phyloP scores from a whole-genome alignment of 2,888 invertebrate species.

The Metallyticus violacea region DNA sequence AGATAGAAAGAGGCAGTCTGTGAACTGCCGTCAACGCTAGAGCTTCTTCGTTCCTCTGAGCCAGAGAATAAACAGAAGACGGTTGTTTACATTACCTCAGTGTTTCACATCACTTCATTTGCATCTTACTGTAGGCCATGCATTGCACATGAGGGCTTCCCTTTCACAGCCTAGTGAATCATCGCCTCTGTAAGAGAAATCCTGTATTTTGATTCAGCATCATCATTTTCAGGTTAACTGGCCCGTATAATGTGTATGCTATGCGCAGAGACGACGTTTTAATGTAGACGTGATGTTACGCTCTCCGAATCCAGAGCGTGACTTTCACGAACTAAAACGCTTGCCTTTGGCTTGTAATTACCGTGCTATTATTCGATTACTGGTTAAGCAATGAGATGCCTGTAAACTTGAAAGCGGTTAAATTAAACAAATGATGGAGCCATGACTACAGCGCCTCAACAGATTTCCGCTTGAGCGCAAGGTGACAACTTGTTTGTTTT shows the following conservation, averaged over 20 bases:
- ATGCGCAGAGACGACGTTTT: no score
- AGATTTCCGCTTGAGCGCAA: no score
- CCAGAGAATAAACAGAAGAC: neutral
- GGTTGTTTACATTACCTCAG: neutral
- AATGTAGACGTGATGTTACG: no score
- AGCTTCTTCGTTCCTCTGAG: neutral
- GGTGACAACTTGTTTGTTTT: no score
- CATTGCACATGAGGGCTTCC: neutral
- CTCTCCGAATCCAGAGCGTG: no score
- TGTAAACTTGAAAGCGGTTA: neutral
- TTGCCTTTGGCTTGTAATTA: no score
- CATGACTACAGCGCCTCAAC: no score
- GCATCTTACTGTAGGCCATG: neutral
- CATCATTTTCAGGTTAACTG: neutral
- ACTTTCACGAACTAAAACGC: neutral
- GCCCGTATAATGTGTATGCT: neutral
- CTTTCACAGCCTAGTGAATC: no score
- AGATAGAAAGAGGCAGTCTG: neutral
- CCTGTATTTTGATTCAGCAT: neutral
- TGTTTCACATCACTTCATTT: no score
- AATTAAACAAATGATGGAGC: neutral
- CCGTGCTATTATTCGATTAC: neutral
- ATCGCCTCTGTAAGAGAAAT: no score
- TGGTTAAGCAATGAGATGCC: neutral
- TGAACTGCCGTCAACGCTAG: neutral